Base-by-base conservation (phyloP, 2,113 vertebrate genomes). In the Hypanus sabinus region DNA sequence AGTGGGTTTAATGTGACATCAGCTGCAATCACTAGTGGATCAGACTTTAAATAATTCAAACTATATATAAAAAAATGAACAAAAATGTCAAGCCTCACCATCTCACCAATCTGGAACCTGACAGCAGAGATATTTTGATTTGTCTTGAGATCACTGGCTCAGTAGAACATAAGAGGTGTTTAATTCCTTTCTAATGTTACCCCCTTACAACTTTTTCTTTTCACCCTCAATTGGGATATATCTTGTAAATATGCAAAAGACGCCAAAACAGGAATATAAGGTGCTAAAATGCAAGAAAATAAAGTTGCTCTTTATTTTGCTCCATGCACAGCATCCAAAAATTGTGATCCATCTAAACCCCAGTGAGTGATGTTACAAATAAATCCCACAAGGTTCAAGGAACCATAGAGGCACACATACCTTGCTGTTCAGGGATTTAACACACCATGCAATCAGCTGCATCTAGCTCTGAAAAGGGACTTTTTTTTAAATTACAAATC, bases 1-100 rank as follows among this genome's bases (percentile, higher is more conserved):
- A 33, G n/a, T 68, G 14, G 33, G 5, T 90, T 90, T 62, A 62
- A n/a, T 18, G 5, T 68, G 33, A 12, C 60, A 65, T 68, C 60
- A 65, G 18, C 62, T 90, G 60, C 16, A 68, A 90, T 33, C 14
- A 90, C n/a, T 9, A 10, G 85, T 65, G 85, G 30, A 90, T n/a
- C n/a, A 33, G 85, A 33, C 16, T n/a, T 90, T 90, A 90, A 90
- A 90, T 90, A 90, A n/a, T 8, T 65, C 30, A 55, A 22, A 83
- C 46, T 65, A n/a, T 90, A 33, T 33, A 62, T 30, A 65, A 65
- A 90, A 90, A 88, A 88, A 88, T 33, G 30, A n/a, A 14, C 30
- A 90, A 16, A 9, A 33, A 65, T 20, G 57, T 65, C 30, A 18
- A 10, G n/a, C 1, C 46, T 24, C 22, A 5, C 60, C 57, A 57